Base-by-base conservation (phyloP, 1,140 invertebrate species). In the Heliconius nattereri region DNA sequence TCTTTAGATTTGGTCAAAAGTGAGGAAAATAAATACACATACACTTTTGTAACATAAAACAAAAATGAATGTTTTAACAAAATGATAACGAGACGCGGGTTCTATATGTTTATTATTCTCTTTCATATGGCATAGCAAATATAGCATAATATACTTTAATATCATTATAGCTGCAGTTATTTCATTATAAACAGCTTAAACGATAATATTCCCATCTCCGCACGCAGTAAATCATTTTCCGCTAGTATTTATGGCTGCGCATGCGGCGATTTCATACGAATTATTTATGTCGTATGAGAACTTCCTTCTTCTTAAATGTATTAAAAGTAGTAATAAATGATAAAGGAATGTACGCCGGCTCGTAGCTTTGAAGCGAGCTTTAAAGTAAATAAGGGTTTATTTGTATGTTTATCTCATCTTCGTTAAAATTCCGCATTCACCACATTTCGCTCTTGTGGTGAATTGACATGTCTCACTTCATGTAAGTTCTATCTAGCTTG, bases 271-370 rank as follows among this genome's bases (percentile, higher is more conserved):
- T 26, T 26, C 60, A 66, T n/a, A 66, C 60, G 60, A 66, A 66
- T 66, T 66, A 29, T 66, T 66, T 66, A 66, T 66, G 60, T 66
- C 60, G 60, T 29, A 66, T 66, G 23, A 26, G 23, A 26, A 66
- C 26, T 29, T 66, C 13, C 60, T 29, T 6, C n/a, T 66, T 66
- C n/a, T 66, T 66, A 66, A 66, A 66, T 66, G 23, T 66, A 66
- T 66, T 66, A 66, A 66, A 66, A 66, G 26, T 57, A 9, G 54
- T 66, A 11, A 57, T 11, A 57, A 57, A 57, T 57, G 54, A 23
- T 57, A 66, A 66, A 66, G 60, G 60, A 66, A 66, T 66, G 60
- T 23, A n/a, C 54, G n/a, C 13, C 60, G 60, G 60, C 23, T 66
- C n/a, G 29, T 16, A 13, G 7, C 60, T 66, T 66, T 66, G 60